phyloP scores from a whole-genome alignment of 35 echinoderm and acorn worm genomes.

The Heliocidaris erythrogramma region DNA sequence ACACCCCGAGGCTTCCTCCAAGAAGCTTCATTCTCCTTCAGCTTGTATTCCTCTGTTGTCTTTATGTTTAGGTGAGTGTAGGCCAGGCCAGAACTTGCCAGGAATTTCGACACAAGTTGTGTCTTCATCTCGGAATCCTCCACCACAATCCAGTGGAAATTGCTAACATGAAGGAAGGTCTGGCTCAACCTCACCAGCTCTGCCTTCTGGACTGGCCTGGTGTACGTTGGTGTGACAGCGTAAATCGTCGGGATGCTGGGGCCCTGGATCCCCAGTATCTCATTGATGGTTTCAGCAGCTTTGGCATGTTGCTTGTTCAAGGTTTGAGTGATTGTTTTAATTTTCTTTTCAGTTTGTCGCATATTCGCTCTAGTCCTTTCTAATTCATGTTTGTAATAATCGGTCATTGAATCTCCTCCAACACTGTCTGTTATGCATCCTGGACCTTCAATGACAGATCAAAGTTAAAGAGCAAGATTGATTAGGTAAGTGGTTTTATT shows the following conservation, averaged over 20 bases:
- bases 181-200: constrained; percentile 73
- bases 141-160: constrained; percentile 94
- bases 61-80: constrained; percentile 89
- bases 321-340: not conserved
- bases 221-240: constrained; percentile 89
- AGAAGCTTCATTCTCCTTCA: constrained; percentile 80
- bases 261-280: constrained; percentile 18
- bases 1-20: constrained; percentile 91
- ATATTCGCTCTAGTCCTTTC: not conserved
- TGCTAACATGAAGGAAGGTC: constrained; percentile 79
- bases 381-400: constrained; percentile 56
- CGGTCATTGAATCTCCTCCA: not conserved
- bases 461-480: not conserved
- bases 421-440: not conserved
- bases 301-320: constrained; percentile 58
- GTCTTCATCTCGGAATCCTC: constrained; percentile 77
- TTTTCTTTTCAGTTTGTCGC: constrained; percentile 43
- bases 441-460: not conserved
- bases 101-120: constrained; percentile 72
- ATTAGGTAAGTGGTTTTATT: not conserved
- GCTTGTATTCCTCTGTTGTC: constrained; percentile 67
- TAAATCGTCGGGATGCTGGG: constrained; percentile 70
- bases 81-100: constrained; percentile 65
- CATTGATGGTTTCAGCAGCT: constrained; percentile 46
- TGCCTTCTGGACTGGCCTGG: constrained; percentile 98